phyloP scores from a whole-genome alignment of 2,797 vertebrate genomes.

The Eremophila alpestris region DNA sequence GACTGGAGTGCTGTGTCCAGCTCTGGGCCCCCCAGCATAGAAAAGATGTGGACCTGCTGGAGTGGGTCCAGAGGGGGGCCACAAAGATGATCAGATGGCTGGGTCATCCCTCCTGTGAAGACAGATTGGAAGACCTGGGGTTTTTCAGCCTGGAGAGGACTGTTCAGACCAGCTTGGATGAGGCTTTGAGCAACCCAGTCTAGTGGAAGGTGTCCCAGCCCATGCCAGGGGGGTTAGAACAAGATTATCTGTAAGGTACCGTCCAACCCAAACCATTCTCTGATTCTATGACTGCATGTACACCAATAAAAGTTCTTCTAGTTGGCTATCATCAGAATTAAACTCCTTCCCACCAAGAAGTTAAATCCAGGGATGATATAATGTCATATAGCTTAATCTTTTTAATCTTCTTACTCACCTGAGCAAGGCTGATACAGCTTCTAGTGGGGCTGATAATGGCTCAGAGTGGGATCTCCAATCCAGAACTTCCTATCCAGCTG shows the following conservation, averaged over 20 bases:
- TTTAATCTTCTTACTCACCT: neutral
- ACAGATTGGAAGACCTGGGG: neutral
- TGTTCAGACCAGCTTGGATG: neutral
- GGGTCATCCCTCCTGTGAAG: neutral
- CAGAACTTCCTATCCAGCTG: neutral
- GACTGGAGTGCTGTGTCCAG: too few relatives aligned
- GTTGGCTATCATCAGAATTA: neutral
- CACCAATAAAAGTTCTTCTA: neutral
- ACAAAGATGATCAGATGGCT: neutral
- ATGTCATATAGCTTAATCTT: neutral
- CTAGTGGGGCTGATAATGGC: neutral
- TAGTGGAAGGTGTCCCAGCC: neutral
- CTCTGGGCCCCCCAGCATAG: neutral
- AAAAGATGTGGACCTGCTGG: neutral
- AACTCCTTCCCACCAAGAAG: neutral
- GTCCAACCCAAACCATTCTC: neutral
- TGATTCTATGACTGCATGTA: neutral
- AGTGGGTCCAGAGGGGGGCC: neutral
- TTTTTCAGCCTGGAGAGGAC: neutral
- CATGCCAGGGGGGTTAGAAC: neutral
- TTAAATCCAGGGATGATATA: neutral
- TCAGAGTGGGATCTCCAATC: neutral
- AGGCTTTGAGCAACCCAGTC: neutral
- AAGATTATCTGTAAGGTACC: neutral
- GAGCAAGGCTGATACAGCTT: neutral